phyloP scores from a whole-genome alignment of 1,140 invertebrate genomes.

The Onthophagus taurus region DNA sequence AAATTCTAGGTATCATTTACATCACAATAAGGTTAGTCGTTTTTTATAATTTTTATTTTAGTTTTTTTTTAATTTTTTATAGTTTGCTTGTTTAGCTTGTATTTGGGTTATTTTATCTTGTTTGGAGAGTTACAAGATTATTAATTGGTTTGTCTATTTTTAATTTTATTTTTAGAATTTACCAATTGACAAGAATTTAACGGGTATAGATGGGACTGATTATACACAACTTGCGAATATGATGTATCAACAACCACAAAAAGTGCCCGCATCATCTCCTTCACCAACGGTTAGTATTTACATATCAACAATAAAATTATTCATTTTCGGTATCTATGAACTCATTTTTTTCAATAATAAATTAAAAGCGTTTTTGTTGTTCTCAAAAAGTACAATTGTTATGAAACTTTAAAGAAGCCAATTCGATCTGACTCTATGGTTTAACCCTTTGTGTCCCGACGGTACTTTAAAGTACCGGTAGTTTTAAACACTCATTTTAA shows the following conservation, averaged over 20 bases:
- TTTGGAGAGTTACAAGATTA: not conserved
- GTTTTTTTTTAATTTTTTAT: conserved; percentile 13
- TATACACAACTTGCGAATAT: conserved; percentile 30
- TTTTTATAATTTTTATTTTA: conserved; percentile 25
- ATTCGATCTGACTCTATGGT: too few species aligned
- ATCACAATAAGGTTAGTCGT: conserved; percentile 65
- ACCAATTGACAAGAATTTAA: conserved; percentile 49
- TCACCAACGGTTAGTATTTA: conserved; percentile 43
- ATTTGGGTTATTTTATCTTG: not conserved
- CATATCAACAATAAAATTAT: not conserved
- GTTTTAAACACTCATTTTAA: too few species aligned
- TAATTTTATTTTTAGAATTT: conserved; percentile 41
- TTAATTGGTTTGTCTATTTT: not conserved
- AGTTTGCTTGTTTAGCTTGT: not conserved
- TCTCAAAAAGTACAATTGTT: too few species aligned
- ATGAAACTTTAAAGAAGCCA: too few species aligned
- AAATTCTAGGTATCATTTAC: conserved; percentile 73
- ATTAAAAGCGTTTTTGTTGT: too few species aligned
- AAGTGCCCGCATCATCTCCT: conserved; percentile 47
- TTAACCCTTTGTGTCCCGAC: too few species aligned
- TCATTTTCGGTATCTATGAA: too few species aligned
- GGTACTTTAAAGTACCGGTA: too few species aligned
- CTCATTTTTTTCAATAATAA: too few species aligned
- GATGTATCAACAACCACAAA: conserved; percentile 42
- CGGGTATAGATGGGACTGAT: conserved; percentile 27